These are phyloP conservation scores for Formica aserva DNA, from an alignment of 2,888 invertebrate genomes.

Conservation along the genomic window DNA sequence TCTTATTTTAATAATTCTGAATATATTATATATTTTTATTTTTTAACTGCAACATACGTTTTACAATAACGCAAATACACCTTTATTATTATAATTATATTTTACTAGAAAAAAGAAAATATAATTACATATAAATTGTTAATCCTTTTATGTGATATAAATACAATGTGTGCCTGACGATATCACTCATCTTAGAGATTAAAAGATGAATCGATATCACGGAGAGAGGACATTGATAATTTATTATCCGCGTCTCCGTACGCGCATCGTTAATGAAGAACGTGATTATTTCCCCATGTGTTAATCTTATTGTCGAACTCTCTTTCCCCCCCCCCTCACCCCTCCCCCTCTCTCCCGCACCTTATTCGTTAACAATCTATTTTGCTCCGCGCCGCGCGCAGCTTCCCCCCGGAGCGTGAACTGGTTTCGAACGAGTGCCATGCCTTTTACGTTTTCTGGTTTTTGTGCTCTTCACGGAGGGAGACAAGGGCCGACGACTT, in stretches of 20 bases:
- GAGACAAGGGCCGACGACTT: conserved; percentile 80
- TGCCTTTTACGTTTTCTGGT: conserved; percentile 81
- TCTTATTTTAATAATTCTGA: not conserved
- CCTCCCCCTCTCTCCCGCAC: not conserved
- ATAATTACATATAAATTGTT: not conserved
- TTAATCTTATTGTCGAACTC: conserved; percentile 64
- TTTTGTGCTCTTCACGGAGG: conserved; percentile 77
- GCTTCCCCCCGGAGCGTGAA: conserved; percentile 75
- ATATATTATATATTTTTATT: not conserved
- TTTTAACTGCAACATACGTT: not conserved
- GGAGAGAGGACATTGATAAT: not conserved
- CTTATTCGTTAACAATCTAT: conserved; percentile 74
- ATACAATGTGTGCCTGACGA: not conserved
- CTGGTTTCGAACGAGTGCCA: conserved; percentile 77
- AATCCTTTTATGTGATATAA: not conserved
- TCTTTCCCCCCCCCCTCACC: not conserved
- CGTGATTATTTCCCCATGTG: conserved; percentile 57
- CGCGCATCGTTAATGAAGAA: conserved; percentile 34
- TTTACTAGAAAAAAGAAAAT: not conserved
- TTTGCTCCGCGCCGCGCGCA: conserved; percentile 69
- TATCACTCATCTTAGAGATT: conserved; percentile 36
- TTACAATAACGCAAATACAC: not conserved
- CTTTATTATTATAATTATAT: not conserved
- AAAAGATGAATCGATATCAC: not conserved
- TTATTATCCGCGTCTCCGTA: not conserved